A percentile compares a stretch with the other conserved stretches of the same genome.
phyloP scores from a whole-genome alignment of 2,797 vertebrate species.

The Pitangus sulphuratus region DNA sequence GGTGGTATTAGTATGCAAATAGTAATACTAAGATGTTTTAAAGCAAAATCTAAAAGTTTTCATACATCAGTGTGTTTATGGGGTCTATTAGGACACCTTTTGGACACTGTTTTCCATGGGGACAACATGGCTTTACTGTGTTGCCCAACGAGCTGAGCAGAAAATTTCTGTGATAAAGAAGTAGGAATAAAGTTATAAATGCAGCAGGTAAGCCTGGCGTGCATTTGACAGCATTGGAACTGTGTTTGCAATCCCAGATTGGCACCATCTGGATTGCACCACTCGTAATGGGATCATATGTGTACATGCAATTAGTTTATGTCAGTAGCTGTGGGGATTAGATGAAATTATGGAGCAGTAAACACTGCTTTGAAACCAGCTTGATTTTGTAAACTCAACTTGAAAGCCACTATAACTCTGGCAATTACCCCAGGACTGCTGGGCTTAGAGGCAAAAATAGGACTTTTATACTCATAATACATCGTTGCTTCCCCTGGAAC shows the following conservation, averaged over 20 bases:
- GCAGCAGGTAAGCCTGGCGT: slow-evolving; percentile 24
- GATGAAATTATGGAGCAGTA: slow-evolving; percentile 44
- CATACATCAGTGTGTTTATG: neutral
- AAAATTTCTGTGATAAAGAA: neutral
- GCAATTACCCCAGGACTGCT: slow-evolving; percentile 4
- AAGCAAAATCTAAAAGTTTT: neutral
- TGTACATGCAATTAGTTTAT: slow-evolving; percentile 62
- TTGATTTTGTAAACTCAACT: slow-evolving; percentile 53
- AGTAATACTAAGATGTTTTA: neutral
- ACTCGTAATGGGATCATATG: slow-evolving; percentile 48
- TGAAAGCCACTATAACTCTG: slow-evolving; percentile 30
- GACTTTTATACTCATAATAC: neutral
- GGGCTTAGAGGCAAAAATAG: neutral
- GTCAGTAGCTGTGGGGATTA: slow-evolving; percentile 58
- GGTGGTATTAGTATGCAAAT: neutral
- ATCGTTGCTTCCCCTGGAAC: neutral
- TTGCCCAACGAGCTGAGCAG: neutral
- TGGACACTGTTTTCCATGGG: neutral
- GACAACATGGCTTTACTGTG: neutral
- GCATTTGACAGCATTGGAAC: slow-evolving; percentile 16
- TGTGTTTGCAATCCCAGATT: slow-evolving; percentile 14
- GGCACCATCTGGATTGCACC: slow-evolving; percentile 64
- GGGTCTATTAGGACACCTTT: neutral
- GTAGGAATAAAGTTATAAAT: neutral
- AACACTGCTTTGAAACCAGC: slow-evolving; percentile 45